Evolutionary conservation across 2,113 vertebrate species (phyloP), one percentile per base, ranked within the genome.

Genomic region (Lampris megalopsis): DNA sequence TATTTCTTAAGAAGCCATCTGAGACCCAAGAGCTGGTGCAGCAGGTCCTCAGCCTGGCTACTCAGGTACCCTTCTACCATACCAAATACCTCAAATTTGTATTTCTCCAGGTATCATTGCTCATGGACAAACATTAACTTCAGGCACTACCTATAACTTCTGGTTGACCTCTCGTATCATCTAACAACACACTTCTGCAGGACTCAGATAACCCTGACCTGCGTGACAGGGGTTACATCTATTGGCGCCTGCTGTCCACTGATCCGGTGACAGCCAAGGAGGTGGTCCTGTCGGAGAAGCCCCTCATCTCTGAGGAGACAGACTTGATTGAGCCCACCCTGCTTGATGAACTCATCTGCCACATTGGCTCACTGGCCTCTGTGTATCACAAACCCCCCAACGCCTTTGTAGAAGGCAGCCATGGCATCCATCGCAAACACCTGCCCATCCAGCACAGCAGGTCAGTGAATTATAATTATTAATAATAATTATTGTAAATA

Each of bases 191-290:
- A 63, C 35, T 24, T 53, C 49, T 38, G 54, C 89, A 99, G 98
- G 98, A 99, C 91, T 99, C 98, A 0, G 98, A 99, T 91, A 99
- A 99, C 91, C 98, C 98, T 13, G 98, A 99, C 91, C 95, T 99
- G 80, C 96, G 98, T n/a, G 98, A 99, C 84, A 92, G 97, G 1
- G 98, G 98, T 83, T 99, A 99, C 92, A 99, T 99, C 91, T 99
- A 99, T 77, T 99, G 98, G 98, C 97, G 98, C 68, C 95, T 99
- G 76, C 92, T 99, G 70, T 99, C 98, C 84, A 99, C 98, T 0
- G 98, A 99, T 74, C 98, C 98, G 0, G 98, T 99, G 78, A 98
- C 98, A 0, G 98, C 98, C 88, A 99, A 99, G 89, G 98, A 99
- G 88, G 97, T 99, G 79, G 98, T 99, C 24, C 90, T 99, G 71